A percentile compares a stretch with the other conserved stretches of the same genome.
These are phyloP conservation scores for Upupa epops DNA, from an alignment of 2,113 vertebrate species.

Conservation along the genomic window DNA sequence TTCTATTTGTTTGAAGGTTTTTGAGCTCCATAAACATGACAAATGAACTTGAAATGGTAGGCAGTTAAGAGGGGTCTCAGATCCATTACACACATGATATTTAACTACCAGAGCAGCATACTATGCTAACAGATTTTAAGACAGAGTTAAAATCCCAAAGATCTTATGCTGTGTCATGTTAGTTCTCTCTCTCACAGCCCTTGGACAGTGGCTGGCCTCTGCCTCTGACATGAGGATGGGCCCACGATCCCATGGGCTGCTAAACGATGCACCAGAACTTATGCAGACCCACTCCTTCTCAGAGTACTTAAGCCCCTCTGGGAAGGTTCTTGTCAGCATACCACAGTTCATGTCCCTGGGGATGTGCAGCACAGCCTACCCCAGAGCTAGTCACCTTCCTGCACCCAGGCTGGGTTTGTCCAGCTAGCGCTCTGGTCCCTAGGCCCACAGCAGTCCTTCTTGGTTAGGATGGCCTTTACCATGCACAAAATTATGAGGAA, in stretches of 20 bases:
- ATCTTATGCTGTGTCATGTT: fast-evolving
- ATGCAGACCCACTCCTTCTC: background rate
- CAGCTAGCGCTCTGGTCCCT: too few species aligned
- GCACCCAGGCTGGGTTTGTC: background rate
- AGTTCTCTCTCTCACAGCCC: background rate
- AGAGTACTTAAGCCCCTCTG: background rate
- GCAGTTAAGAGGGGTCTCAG: background rate
- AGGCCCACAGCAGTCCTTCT: background rate
- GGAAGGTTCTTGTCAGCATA: background rate
- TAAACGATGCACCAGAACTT: background rate
- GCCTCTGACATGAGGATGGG: background rate
- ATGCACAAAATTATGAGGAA: background rate
- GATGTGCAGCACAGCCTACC: background rate
- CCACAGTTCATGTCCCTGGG: background rate
- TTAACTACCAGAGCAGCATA: background rate
- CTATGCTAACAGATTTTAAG: background rate
- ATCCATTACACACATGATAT: background rate
- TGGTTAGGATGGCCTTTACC: background rate
- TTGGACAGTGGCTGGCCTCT: background rate
- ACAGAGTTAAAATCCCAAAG: background rate
- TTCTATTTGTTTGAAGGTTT: background rate
- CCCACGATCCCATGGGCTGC: background rate
- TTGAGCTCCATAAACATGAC: background rate
- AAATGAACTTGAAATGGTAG: constrained; percentile 1
- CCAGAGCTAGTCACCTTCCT: background rate